Evolutionary conservation across 2,797 vertebrate species (phyloP), one percentile per base, ranked within the genome.

Genomic region (Scomberomorus guttatus): DNA sequence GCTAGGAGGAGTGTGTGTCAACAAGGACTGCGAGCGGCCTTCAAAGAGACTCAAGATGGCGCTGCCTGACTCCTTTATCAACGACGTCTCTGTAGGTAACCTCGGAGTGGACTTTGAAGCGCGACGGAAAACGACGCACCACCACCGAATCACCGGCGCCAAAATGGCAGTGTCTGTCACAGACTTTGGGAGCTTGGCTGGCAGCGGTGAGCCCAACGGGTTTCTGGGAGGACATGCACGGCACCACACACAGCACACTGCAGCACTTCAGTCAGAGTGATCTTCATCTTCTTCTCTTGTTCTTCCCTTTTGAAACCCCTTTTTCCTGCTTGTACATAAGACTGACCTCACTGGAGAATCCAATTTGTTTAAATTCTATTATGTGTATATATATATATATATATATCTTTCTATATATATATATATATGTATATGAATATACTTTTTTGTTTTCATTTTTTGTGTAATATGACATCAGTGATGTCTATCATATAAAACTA

Each of bases 381-480:
- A 83, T 84, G 77, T 87, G 76, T 83, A 80, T 63, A 63, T 80
- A 85, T 91, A 67, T 72, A 72, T 72, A 69, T 72, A 79, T 79
- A 81, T 79, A 68, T 82, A 75, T 77, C 73, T 75, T 55, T 56
- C 60, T 83, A 67, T 54, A 77, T 75, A 25, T 59, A 68, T 64
- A 70, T 77, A 76, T 86, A 64, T 94, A 82, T 86, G 73, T 94
- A 93, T 91, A 92, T 90, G 81, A 77, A 90, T 90, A 91, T 92
- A 92, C 86, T 88, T 89, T 89, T 90, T 91, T 89, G 81, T 88
- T 93, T 95, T 90, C 82, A 83, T 92, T 91, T 80, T 92, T 93
- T 96, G 95, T 95, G 94, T 96, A 96, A 95, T 99, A 99, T 98
- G 98, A 99, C 98, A 98, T 99, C 98, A 99, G 97, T 99, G 98